A percentile compares a stretch with the other conserved stretches of the same genome.
These are phyloP conservation scores for Caenorhabditis sp. DNA, from an alignment of 2,888 invertebrate genomes.

Conservation along the genomic window DNA sequence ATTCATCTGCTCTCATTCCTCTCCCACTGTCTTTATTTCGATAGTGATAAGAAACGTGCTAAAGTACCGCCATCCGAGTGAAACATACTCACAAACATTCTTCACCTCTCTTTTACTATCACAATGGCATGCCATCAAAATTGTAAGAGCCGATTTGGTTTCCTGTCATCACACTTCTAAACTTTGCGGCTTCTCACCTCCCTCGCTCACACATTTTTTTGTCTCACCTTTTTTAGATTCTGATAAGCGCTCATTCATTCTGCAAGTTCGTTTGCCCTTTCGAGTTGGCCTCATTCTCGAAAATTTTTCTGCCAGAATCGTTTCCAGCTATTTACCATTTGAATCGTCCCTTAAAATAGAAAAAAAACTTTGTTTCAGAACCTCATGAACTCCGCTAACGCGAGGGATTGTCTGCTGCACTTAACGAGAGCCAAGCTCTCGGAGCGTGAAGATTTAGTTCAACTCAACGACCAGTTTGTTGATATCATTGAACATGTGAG, in stretches of 20 bases:
- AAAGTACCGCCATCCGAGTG: constrained; percentile 53
- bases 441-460: constrained; percentile 48
- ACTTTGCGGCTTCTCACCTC: constrained; percentile 45
- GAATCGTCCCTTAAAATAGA: too few species aligned
- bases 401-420: constrained; percentile 46
- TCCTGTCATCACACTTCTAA: constrained; percentile 19
- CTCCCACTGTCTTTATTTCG: constrained; percentile 22
- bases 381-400: constrained; percentile 47
- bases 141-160: constrained; percentile 35
- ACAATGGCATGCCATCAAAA: constrained; percentile 53
- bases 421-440: constrained; percentile 30
- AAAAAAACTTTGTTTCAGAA: constrained; percentile 31
- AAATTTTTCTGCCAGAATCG: too few species aligned
- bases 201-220: constrained; percentile 26
- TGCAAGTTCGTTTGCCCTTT: constrained; percentile 23
- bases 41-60: constrained; percentile 60
- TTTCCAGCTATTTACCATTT: too few species aligned
- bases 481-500: constrained; percentile 62
- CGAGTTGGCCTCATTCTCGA: background rate
- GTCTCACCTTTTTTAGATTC: constrained; percentile 23
- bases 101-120: constrained; percentile 50
- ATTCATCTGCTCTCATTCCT: constrained; percentile 6
- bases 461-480: constrained; percentile 54
- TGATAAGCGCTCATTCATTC: constrained; percentile 28
- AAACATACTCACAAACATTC: constrained; percentile 60